These are phyloP conservation scores for Clarias magur DNA, from an alignment of 2,113 vertebrate species.

Conservation along the genomic window DNA sequence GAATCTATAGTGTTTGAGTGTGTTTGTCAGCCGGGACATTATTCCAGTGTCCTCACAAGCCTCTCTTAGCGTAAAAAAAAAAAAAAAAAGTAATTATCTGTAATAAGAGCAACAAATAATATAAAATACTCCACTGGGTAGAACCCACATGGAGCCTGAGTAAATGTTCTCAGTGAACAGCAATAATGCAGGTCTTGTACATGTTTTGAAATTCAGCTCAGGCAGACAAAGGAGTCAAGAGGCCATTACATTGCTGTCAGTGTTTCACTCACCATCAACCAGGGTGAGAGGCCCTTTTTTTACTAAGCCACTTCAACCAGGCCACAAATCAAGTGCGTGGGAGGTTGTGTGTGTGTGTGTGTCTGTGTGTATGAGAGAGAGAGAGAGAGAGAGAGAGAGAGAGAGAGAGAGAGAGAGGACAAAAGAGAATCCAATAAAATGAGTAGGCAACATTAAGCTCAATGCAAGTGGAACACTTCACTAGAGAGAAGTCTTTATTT, in stretches of 20 bases:
- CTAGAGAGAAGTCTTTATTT: conserved; percentile 73
- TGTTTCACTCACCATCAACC: conserved; percentile 52
- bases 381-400: conserved; percentile 48
- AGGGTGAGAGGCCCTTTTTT: conserved; percentile 67
- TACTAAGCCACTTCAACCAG: conserved; percentile 67
- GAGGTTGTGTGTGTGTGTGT: conserved; percentile 51
- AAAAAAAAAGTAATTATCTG: conserved; percentile 15
- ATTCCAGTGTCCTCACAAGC: conserved; percentile 7
- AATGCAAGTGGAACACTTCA: conserved; percentile 75
- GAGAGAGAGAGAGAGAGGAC: conserved; percentile 51
- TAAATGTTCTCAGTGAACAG: conserved; percentile 32
- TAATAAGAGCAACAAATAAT: conserved; percentile 3
- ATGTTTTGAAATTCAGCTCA: conserved; percentile 41
- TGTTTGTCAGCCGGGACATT: neutral
- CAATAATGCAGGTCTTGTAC: conserved; percentile 31
- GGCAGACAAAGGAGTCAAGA: conserved; percentile 48
- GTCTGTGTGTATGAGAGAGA: conserved; percentile 37
- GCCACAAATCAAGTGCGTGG: conserved; percentile 69
- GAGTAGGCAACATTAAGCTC: conserved; percentile 75
- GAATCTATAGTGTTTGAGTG: neutral
- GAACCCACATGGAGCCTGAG: conserved; percentile 7
- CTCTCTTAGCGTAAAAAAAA: conserved; percentile 16
- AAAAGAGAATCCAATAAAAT: conserved; percentile 71
- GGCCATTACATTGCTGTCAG: conserved; percentile 50
- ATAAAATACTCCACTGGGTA: conserved; percentile 13